Evolutionary conservation across 2,888 invertebrate genomes (phyloP).

Genomic region (Nasonovia ribisnigri): DNA sequence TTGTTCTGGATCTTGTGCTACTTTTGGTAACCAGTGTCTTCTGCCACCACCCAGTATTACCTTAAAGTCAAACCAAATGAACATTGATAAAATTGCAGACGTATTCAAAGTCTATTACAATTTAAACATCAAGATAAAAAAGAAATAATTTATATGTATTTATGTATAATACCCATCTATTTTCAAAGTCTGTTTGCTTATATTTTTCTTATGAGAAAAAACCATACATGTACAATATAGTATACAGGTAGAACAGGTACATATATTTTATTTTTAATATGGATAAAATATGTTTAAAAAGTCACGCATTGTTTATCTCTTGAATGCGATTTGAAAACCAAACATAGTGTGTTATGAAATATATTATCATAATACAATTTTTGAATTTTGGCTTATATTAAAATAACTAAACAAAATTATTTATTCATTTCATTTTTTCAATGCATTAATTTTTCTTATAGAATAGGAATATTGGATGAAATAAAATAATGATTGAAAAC

Average conservation of each 20-base stretch:
- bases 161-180: neutral
- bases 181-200: neutral
- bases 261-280: neutral
- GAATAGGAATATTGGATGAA: neutral
- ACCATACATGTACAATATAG: neutral
- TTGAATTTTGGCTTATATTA: neutral
- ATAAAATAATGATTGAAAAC: neutral
- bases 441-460: neutral
- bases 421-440: neutral
- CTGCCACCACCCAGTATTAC: conserved; percentile 85
- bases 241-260: neutral
- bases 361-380: neutral
- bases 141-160: neutral
- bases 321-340: neutral
- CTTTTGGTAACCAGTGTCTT: conserved; percentile 81
- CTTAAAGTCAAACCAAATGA: conserved; percentile 71
- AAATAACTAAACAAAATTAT: neutral
- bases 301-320: neutral
- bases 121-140: neutral
- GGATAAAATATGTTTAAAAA: neutral
- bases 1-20: conserved; percentile 79
- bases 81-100: neutral
- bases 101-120: neutral
- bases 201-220: neutral
- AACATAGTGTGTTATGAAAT: neutral